Conservation (phyloP, 2,888 invertebrate genomes). For the Ennomos quercinarius region DNA sequence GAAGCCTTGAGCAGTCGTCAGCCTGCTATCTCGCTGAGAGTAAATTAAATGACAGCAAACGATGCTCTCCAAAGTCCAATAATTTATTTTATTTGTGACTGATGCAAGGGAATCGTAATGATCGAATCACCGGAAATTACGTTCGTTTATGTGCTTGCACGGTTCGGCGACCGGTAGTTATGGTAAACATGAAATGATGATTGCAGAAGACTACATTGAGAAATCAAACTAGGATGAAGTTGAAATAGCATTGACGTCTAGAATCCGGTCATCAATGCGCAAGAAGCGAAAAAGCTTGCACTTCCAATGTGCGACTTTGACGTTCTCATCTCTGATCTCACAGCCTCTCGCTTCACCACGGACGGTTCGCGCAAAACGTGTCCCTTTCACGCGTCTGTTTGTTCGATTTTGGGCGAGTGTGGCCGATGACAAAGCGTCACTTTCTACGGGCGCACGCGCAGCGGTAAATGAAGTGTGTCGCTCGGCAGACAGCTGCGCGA, state of each 20-base stretch:
- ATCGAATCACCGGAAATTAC: slow-evolving; percentile 71
- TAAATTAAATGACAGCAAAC: slow-evolving; percentile 32
- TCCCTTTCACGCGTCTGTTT: slow-evolving; percentile 59
- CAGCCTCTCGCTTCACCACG: slow-evolving; percentile 49
- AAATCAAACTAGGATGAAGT: slow-evolving; percentile 32
- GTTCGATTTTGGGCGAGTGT: slow-evolving; percentile 68
- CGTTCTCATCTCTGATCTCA: slow-evolving; percentile 43
- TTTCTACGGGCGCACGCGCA: slow-evolving; percentile 81
- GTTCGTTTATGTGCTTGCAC: slow-evolving; percentile 56
- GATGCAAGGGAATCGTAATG: slow-evolving; percentile 59
- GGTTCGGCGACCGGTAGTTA: slow-evolving; percentile 55
- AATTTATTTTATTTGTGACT: slow-evolving; percentile 45
- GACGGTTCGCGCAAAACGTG: slow-evolving; percentile 33
- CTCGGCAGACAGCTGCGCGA: slow-evolving; percentile 78
- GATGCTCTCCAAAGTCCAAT: slow-evolving; percentile 23
- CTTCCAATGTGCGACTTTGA: slow-evolving; percentile 56
- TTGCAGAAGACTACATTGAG: slow-evolving; percentile 43
- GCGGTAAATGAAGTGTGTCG: slow-evolving; percentile 83
- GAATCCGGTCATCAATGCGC: slow-evolving; percentile 52
- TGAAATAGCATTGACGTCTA: slow-evolving; percentile 16
- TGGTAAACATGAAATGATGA: slow-evolving; percentile 50
- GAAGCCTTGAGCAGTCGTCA: slow-evolving; percentile 13
- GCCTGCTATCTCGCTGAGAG: slow-evolving; percentile 21
- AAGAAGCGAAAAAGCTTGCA: slow-evolving; percentile 56
- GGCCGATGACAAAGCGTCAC: slow-evolving; percentile 75